Conservation (phyloP, 2,888 invertebrate species). For the Itoplectis maculator region DNA sequence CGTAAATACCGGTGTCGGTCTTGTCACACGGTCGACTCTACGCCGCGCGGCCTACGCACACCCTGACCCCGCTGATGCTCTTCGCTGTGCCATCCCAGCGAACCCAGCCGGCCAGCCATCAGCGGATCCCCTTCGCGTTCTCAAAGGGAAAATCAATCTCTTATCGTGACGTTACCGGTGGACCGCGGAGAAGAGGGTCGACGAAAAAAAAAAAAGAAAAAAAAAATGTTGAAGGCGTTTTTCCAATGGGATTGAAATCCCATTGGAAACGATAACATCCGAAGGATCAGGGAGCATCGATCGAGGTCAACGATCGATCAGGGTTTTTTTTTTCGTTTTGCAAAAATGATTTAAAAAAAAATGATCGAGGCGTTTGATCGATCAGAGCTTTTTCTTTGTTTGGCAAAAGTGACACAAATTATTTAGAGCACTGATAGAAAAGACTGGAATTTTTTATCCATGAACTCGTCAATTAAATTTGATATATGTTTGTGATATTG, state of each 20-base stretch:
- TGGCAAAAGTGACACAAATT: too few relatives aligned
- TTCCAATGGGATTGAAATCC: constrained; percentile 43
- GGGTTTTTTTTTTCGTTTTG: too few relatives aligned
- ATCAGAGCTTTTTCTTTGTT: too few relatives aligned
- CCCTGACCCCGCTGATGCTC: too few relatives aligned
- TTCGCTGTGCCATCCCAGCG: constrained; percentile 14
- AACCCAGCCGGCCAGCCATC: constrained; percentile 11
- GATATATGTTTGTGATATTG: too few relatives aligned
- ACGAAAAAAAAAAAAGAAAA: constrained; percentile 44
- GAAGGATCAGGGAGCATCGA: constrained; percentile 27
- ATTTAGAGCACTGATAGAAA: too few relatives aligned
- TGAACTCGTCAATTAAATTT: too few relatives aligned
- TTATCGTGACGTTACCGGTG: constrained; percentile 58
- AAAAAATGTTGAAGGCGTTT: constrained; percentile 24
- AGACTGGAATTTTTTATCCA: too few relatives aligned
- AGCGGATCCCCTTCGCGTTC: constrained; percentile 39
- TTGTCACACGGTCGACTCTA: constrained; percentile 47
- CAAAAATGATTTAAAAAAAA: too few relatives aligned
- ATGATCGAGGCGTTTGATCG: too few relatives aligned
- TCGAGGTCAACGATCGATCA: too few relatives aligned
- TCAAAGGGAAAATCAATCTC: constrained; percentile 66
- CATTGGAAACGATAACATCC: constrained; percentile 34
- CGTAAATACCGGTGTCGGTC: constrained; percentile 60
- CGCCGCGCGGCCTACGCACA: constrained; percentile 14
- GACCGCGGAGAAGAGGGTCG: constrained; percentile 47